Base-by-base conservation (phyloP, 2,888 invertebrate genomes). In the Leptinotarsa tumamoca region DNA sequence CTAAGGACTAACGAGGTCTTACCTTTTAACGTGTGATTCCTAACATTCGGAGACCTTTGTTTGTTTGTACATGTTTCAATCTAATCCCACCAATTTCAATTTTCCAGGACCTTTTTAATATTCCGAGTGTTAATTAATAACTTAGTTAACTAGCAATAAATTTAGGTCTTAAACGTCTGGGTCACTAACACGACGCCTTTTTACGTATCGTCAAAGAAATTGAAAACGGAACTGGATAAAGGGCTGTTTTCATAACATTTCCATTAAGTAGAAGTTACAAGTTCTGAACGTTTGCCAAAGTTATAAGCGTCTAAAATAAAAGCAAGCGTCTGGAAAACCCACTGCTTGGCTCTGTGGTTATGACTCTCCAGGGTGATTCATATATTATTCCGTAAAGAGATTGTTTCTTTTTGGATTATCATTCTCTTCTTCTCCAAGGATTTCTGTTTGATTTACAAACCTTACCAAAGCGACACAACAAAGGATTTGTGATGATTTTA, bases 261-360 rank as follows among this genome's bases (percentile, higher is more conserved):
- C 23, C 58, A 23, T 58, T 58, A 21, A 23, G 58, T 43, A 43
- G 10, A 43, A 58, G 23, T 58, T 58, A 58, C 58, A 43, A 10
- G 58, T 58, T 23, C 15, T 58, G 58, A 58, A 58, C 58, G 14
- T 23, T 58, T 58, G 58, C 23, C 58, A 58, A 58, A 58, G 58
- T 58, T 58, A 58, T 58, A 58, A 58, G 23, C 58, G 58, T 15
- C 10, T 14, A 58, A 14, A 58, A 58, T 23, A 58, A 58, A 58
- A 58, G 58, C 58, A 58, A 58, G 58, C 58, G 10, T 3, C 21
- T 23, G 58, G 23, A 58, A 58, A 58, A 21, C 15, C 58, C 18
- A 14, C 23, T 14, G 21, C 15, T 23, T 14, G 17, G 58, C 58
- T 21, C 23, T 58, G 23, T 21, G 21, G 58, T 13, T 58, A 58